These are phyloP conservation scores for Homarus gammarus DNA, from an alignment of 2,888 invertebrate genomes.

Conservation along the genomic window DNA sequence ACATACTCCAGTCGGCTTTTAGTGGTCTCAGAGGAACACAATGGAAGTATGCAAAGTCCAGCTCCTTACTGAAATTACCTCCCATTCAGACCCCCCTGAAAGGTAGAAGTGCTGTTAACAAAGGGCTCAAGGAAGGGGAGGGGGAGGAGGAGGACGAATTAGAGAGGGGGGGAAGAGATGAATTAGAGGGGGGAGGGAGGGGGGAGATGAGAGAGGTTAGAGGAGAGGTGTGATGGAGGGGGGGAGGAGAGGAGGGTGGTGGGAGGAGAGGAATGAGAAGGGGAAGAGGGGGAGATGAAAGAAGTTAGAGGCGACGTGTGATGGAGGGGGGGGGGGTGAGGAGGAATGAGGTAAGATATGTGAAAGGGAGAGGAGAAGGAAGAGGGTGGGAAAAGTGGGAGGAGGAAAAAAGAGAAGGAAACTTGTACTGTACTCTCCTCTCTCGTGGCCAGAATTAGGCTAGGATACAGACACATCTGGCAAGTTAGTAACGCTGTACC, in stretches of 20 bases:
- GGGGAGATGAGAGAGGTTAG: not conserved
- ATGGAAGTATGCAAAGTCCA: constrained; percentile 37
- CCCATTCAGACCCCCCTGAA: constrained; percentile 38
- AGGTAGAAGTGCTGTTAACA: constrained; percentile 40
- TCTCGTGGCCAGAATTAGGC: no score
- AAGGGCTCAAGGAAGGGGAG: not conserved
- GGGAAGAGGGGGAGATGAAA: not conserved
- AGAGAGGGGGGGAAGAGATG: not conserved
- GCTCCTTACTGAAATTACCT: constrained; percentile 45
- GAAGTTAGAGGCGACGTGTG: not conserved
- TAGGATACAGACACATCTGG: no score
- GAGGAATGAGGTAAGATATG: not conserved
- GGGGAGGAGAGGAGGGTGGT: not conserved
- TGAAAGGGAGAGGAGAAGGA: not conserved
- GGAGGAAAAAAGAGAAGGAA: not conserved
- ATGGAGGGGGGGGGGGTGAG: not conserved
- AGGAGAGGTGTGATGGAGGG: not conserved
- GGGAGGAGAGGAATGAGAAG: not conserved
- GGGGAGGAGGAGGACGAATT: not conserved
- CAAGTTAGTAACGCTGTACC: no score
- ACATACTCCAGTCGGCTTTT: not conserved
- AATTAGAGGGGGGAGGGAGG: not conserved
- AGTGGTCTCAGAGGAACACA: not conserved
- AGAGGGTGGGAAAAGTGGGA: not conserved
- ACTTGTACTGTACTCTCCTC: not conserved